phyloP scores from a whole-genome alignment of 1,140 invertebrate genomes.

The Lordiphosa clarofinis region DNA sequence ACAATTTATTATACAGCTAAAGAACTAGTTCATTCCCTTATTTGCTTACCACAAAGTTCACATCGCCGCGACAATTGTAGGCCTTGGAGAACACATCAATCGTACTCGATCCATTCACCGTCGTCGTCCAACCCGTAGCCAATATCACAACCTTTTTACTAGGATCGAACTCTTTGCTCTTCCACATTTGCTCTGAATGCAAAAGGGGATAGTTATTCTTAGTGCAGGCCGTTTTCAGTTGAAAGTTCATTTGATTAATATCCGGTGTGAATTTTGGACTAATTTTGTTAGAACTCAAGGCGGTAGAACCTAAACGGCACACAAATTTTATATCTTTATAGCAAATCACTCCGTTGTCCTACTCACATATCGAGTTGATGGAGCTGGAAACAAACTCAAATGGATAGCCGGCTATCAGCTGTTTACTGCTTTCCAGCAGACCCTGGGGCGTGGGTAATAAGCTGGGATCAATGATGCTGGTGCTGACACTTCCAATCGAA shows the following conservation, averaged over 20 bases:
- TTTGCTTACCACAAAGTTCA: slow-evolving; percentile 71
- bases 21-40: no score
- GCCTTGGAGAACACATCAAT: slow-evolving; percentile 61
- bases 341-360: no score
- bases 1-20: no score
- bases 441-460: slow-evolving; percentile 63
- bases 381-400: slow-evolving; percentile 63
- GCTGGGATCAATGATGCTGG: slow-evolving; percentile 43
- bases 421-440: slow-evolving; percentile 59
- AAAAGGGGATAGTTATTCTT: slow-evolving; percentile 44
- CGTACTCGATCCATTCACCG: slow-evolving; percentile 59
- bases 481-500: slow-evolving; percentile 33
- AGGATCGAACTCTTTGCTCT: slow-evolving; percentile 52
- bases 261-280: slow-evolving; percentile 58
- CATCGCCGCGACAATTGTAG: slow-evolving; percentile 68
- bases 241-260: slow-evolving; percentile 58
- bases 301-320: slow-evolving; percentile 65
- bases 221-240: slow-evolving; percentile 49
- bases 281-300: slow-evolving; percentile 53
- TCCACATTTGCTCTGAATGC: slow-evolving; percentile 55
- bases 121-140: slow-evolving; percentile 74
- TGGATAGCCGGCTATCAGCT: slow-evolving; percentile 68
- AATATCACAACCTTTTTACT: slow-evolving; percentile 69
- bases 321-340: no score
- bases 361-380: slow-evolving; percentile 67